A percentile compares a stretch with the other conserved stretches of the same genome.
phyloP scores from a whole-genome alignment of 2,113 vertebrate species.

The Falcunculus frontatus region DNA sequence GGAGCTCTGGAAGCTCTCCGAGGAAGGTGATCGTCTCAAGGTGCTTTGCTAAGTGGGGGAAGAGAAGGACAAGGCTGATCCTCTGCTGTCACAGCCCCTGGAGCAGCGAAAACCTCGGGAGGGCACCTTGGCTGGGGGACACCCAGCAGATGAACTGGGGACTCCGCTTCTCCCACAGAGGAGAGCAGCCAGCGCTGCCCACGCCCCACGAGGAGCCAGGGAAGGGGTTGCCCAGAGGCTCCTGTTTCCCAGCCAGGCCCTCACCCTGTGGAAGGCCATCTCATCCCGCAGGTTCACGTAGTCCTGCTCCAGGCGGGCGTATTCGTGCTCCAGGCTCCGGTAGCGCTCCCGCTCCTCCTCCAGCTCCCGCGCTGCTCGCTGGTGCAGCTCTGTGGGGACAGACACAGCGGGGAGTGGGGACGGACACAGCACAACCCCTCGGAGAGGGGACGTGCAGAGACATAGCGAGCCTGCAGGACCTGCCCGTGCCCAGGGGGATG shows the following conservation, averaged over 20 bases:
- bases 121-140: neutral
- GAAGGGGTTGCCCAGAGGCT: neutral
- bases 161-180: neutral
- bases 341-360: slow-evolving; percentile 71
- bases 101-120: neutral
- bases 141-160: neutral
- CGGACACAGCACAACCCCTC: too few relatives aligned
- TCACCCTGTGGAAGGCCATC: slow-evolving; percentile 72
- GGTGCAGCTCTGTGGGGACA: slow-evolving; percentile 24
- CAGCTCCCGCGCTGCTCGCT: slow-evolving; percentile 52
- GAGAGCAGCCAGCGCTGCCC: too few relatives aligned
- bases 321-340: slow-evolving; percentile 76
- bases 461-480: neutral
- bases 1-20: slow-evolving; percentile 61
- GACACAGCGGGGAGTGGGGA: neutral
- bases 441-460: accelerated
- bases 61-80: neutral
- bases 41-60: slow-evolving; percentile 41
- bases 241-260: accelerated
- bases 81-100: neutral
- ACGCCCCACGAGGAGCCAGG: accelerated
- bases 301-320: slow-evolving; percentile 76
- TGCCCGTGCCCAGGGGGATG: accelerated
- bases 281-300: slow-evolving; percentile 76
- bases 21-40: slow-evolving; percentile 63